A percentile compares a stretch with the other conserved stretches of the same genome.
These are phyloP conservation scores for Scortum barcoo DNA, from an alignment of 2,113 vertebrate species.

Conservation along the genomic window DNA sequence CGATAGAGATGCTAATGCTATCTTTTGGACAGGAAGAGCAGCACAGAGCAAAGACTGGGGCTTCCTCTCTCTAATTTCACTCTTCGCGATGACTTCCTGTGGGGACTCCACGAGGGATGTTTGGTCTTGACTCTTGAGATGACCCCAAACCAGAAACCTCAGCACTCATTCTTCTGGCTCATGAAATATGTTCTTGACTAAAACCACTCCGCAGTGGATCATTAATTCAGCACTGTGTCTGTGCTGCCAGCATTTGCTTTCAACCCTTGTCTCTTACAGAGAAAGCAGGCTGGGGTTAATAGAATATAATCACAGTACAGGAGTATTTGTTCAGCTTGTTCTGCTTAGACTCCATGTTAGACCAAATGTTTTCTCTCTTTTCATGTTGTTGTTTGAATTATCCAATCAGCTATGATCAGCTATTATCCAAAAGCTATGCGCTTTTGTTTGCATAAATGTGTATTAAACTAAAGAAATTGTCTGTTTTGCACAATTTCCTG, in stretches of 20 bases:
- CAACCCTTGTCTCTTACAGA: constrained; percentile 50
- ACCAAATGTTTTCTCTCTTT: constrained; percentile 20
- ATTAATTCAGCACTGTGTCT: constrained; percentile 68
- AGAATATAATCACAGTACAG: constrained; percentile 49
- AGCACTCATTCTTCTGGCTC: constrained; percentile 79
- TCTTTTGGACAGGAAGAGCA: constrained; percentile 23
- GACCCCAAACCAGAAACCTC: constrained; percentile 84
- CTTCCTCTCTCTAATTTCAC: constrained; percentile 54
- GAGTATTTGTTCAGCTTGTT: constrained; percentile 53
- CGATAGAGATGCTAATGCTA: constrained; percentile 18
- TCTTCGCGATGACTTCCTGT: constrained; percentile 81
- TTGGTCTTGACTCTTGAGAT: constrained; percentile 82
- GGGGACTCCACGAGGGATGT: constrained; percentile 76
- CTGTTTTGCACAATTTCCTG: constrained; percentile 7
- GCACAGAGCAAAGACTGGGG: constrained; percentile 15
- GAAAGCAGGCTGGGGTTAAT: constrained; percentile 49
- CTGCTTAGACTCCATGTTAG: constrained; percentile 13
- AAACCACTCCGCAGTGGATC: constrained; percentile 77
- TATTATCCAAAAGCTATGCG: too few relatives aligned
- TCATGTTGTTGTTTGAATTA: constrained; percentile 28
- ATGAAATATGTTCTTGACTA: constrained; percentile 81
- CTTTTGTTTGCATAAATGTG: constrained; percentile 18
- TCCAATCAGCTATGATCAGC: neutral
- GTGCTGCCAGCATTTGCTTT: constrained; percentile 65
- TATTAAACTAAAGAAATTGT: constrained; percentile 3